Evolutionary conservation across 1,140 invertebrate species (phyloP).

Genomic region (Leptinotarsa lineolata): DNA sequence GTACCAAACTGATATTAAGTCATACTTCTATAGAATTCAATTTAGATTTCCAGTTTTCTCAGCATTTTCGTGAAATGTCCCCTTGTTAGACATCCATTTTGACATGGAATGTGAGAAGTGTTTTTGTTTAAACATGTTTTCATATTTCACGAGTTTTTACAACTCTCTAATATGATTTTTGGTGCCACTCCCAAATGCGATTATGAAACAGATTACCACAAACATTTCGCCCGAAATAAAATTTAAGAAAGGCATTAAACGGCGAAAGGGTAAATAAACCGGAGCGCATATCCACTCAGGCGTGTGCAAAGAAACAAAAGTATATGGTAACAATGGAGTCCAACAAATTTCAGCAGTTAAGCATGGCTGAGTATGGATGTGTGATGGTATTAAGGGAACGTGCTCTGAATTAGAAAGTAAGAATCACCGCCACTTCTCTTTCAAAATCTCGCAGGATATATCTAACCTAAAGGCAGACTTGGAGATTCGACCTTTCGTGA

Average conservation of each 20-base stretch:
- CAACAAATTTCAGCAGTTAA: conserved; percentile 48
- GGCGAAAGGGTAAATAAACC: conserved; percentile 14
- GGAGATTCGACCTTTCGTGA: conserved; percentile 27
- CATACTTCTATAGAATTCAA: too few relatives aligned
- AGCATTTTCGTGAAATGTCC: too few relatives aligned
- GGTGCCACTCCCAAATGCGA: too few relatives aligned
- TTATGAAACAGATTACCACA: too few relatives aligned
- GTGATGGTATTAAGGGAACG: conserved; percentile 52
- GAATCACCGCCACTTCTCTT: conserved; percentile 48
- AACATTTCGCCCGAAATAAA: not conserved
- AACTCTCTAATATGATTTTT: too few relatives aligned
- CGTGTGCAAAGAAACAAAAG: conserved; percentile 43
- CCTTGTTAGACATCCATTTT: too few relatives aligned
- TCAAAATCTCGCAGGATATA: conserved; percentile 21
- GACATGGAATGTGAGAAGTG: too few relatives aligned
- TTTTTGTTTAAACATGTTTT: too few relatives aligned
- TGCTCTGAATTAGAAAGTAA: conserved; percentile 51
- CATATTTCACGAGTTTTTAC: too few relatives aligned
- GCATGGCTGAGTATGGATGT: conserved; percentile 49
- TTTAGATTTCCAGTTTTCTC: too few relatives aligned
- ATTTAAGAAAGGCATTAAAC: conserved; percentile 9
- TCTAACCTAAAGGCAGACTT: conserved; percentile 16
- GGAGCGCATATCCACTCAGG: not conserved
- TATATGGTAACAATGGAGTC: conserved; percentile 40
- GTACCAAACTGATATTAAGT: too few relatives aligned